These are phyloP conservation scores for Crepidodera aurea DNA, from an alignment of 2,888 invertebrate genomes.

Conservation along the genomic window DNA sequence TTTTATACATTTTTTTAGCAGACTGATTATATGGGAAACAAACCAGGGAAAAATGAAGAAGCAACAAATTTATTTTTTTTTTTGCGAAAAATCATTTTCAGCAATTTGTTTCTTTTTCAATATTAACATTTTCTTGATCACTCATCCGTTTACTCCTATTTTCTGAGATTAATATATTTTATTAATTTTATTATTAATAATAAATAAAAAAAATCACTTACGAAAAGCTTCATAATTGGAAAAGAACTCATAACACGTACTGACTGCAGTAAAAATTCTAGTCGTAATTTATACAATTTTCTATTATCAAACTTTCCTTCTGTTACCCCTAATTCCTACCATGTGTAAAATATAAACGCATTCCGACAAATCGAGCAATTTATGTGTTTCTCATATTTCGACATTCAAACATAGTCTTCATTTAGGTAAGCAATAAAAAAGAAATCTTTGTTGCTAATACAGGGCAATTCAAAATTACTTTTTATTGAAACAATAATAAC, in stretches of 20 bases:
- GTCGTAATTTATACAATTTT: constrained; percentile 37
- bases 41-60: too few relatives aligned
- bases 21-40: too few relatives aligned
- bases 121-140: too few relatives aligned
- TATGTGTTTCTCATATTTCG: constrained; percentile 15
- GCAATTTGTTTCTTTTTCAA: too few relatives aligned
- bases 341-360: constrained; percentile 17
- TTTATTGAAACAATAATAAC: too few relatives aligned
- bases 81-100: too few relatives aligned
- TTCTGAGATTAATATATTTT: too few relatives aligned
- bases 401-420: background rate
- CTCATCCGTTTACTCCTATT: too few relatives aligned
- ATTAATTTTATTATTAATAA: too few relatives aligned
- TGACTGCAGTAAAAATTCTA: constrained; percentile 18
- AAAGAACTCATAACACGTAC: constrained; percentile 9
- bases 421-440: constrained; percentile 1
- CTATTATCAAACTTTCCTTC: constrained; percentile 35
- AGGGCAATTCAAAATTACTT: background rate
- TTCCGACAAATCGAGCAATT: constrained; percentile 17
- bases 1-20: too few relatives aligned
- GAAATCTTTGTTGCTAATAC: constrained; percentile 3
- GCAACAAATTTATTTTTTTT: too few relatives aligned
- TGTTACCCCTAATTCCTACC: constrained; percentile 34
- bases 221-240: constrained; percentile 41
- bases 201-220: constrained; percentile 40